phyloP scores from a whole-genome alignment of 2,113 vertebrate species.

The Sisor rabdophorus region DNA sequence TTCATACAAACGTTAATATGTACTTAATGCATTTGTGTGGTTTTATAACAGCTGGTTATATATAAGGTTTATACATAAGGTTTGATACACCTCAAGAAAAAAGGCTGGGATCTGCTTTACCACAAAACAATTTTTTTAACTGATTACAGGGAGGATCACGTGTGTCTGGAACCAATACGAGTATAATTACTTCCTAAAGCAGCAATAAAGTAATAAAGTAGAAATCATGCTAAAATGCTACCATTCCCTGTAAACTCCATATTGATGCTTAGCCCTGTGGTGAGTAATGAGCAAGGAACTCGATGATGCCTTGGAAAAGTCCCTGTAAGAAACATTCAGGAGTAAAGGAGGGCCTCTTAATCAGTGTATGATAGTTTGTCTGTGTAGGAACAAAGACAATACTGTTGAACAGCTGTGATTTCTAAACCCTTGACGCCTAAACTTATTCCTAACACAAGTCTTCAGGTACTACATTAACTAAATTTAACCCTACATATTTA shows the following conservation, averaged over 20 bases:
- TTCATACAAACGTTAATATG: neutral
- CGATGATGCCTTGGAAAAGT: neutral
- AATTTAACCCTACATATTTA: neutral
- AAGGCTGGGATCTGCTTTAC: neutral
- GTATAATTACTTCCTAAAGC: constrained; percentile 21
- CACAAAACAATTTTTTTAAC: constrained; percentile 9
- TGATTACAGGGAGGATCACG: constrained; percentile 23
- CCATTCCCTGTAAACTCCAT: neutral
- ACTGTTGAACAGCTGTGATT: neutral
- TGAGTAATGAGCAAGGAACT: neutral
- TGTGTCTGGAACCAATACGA: neutral
- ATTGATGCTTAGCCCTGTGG: neutral
- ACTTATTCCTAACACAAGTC: neutral
- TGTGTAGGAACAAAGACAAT: constrained; percentile 11
- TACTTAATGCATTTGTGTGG: neutral
- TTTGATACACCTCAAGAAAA: neutral
- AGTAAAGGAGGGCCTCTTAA: neutral
- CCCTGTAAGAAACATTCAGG: neutral
- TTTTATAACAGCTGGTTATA: neutral
- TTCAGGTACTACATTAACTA: constrained; percentile 16
- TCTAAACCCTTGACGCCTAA: constrained; percentile 3
- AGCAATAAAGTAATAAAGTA: constrained; percentile 20
- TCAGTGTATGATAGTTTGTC: neutral
- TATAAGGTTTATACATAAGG: neutral
- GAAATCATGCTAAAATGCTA: neutral